Evolutionary conservation across 2,888 invertebrate genomes (phyloP), one percentile per base, ranked within the genome.

Genomic region (Aleiodes testaceus): DNA sequence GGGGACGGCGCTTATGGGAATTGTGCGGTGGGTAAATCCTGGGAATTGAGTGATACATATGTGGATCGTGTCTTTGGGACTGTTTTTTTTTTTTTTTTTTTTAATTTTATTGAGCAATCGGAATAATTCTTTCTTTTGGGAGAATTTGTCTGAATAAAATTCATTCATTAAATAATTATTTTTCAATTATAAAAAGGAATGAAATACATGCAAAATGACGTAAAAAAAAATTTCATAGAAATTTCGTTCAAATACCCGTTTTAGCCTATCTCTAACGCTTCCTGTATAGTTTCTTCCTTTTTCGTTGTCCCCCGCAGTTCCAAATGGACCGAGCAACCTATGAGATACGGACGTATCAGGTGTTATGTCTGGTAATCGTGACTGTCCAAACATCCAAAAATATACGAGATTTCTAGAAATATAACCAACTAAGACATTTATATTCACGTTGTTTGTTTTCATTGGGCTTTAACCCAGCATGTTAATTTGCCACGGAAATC

Each of bases 391-490:
- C 65, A 70, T 55, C 45, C 30, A 55, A 16, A 42, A 59, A 59
- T 59, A 59, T 59, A 59, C 59, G 59, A 59, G 59, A 12, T 42
- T 59, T 36, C 36, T 36, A 42, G 69, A 64, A 65, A 70, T 70
- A 65, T 65, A 70, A 64, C 53, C 53, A 52, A 49, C 66, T n/a
- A n/a, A 49, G 30, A 20, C 26, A 52, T 66, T 71, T 70, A 70
- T 70, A 70, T 61, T 66, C 59, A 30, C 30, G 65, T 9, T 63
- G 53, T 65, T 65, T 71, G 52, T 67, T 66, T 61, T 49, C 50
- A 66, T 45, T 59, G 36, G 18, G 42, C 18, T 12, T 42, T 36
- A 36, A 36, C 36, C 36, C 59, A 42, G 14, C 16, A n/a, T 42
- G 36, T 59, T 30, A 59, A 59, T 59, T 12, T 42, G 42, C 14